These are phyloP conservation scores for Acleris literana DNA, from an alignment of 2,888 invertebrate genomes.

Conservation along the genomic window DNA sequence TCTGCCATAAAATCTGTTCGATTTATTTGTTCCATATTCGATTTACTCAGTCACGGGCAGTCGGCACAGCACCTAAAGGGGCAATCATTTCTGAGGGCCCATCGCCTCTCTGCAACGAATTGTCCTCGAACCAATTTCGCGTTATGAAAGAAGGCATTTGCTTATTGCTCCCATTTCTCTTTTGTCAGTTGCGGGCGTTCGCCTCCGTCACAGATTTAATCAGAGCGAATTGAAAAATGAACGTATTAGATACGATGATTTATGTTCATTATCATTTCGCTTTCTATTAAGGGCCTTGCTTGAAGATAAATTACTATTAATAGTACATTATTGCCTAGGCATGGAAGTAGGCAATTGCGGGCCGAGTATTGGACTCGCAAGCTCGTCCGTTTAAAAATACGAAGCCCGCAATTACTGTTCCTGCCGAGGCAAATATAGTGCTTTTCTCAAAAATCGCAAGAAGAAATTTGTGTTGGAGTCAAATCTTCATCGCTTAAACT, in stretches of 20 bases:
- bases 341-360: too few species aligned
- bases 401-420: too few species aligned
- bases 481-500: too few species aligned
- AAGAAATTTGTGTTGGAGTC: too few species aligned
- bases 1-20: constrained; percentile 23
- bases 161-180: constrained; percentile 74
- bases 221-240: constrained; percentile 56
- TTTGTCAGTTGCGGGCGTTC: constrained; percentile 63
- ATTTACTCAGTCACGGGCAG: constrained; percentile 47
- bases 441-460: too few species aligned
- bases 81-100: constrained; percentile 62
- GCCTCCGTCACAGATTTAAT: constrained; percentile 62
- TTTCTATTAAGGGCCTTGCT: background rate
- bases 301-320: constrained; percentile 8
- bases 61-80: constrained; percentile 45
- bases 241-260: constrained; percentile 42
- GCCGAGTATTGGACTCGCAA: too few species aligned
- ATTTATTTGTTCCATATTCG: constrained; percentile 43
- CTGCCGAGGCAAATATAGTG: too few species aligned
- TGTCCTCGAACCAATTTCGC: constrained; percentile 74
- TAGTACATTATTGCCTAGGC: too few species aligned
- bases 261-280: constrained; percentile 5
- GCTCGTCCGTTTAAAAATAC: too few species aligned
- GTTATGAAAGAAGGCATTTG: constrained; percentile 78
- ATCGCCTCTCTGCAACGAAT: constrained; percentile 63